phyloP scores from a whole-genome alignment of 2,113 vertebrate species.

The Apistogramma diplotaenia region DNA sequence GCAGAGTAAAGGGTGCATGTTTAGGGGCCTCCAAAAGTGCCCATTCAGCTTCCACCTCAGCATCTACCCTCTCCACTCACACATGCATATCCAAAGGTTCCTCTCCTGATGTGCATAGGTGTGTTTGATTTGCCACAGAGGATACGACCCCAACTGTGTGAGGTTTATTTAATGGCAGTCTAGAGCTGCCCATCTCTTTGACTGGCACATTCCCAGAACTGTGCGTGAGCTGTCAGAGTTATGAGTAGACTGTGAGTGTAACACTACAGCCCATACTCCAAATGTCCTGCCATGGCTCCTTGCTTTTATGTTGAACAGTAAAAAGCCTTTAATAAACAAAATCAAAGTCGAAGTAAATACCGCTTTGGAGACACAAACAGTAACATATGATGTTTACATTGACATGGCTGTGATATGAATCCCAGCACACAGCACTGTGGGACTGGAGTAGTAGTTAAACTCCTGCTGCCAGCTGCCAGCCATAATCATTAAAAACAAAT shows the following conservation, averaged over 20 bases:
- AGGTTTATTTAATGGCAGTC: constrained; percentile 34
- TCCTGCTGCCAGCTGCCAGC: constrained; percentile 15
- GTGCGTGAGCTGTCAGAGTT: constrained; percentile 44
- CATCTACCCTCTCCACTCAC: not conserved
- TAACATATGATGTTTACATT: constrained; percentile 64
- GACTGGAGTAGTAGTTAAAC: constrained; percentile 27
- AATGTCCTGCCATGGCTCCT: constrained; percentile 40
- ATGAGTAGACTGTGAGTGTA: constrained; percentile 30
- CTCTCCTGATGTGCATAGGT: constrained; percentile 51
- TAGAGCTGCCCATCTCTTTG: constrained; percentile 40
- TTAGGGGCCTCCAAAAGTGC: constrained; percentile 54
- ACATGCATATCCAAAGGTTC: constrained; percentile 2
- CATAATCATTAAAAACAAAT: constrained; percentile 14
- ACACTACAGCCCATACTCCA: constrained; percentile 9
- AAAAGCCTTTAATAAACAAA: constrained; percentile 67
- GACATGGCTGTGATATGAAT: constrained; percentile 52
- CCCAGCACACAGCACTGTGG: constrained; percentile 23
- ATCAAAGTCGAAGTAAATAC: constrained; percentile 65
- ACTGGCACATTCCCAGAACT: constrained; percentile 43
- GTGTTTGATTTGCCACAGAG: constrained; percentile 45
- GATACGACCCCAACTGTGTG: constrained; percentile 31
- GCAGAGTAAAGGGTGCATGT: constrained; percentile 51
- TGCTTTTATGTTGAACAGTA: constrained; percentile 62
- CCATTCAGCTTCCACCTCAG: constrained; percentile 52
- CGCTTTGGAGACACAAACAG: constrained; percentile 44